These are phyloP conservation scores for Cheilosia vulpina DNA, from an alignment of 2,888 invertebrate species.

Conservation along the genomic window DNA sequence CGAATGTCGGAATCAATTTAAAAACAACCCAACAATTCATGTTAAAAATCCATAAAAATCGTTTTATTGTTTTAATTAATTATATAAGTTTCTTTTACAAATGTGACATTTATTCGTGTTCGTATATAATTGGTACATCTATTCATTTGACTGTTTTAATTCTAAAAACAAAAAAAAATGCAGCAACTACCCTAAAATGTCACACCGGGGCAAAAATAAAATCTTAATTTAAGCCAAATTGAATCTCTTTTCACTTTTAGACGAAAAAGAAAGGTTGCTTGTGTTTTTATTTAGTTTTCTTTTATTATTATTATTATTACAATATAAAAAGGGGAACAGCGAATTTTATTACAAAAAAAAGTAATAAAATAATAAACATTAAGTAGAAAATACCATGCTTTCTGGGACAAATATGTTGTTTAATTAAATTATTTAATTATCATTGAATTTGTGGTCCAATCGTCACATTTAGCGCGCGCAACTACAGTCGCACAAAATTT, in stretches of 20 bases:
- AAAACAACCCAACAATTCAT: slow-evolving; percentile 5
- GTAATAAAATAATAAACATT: slow-evolving; percentile 5
- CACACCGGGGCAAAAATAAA: slow-evolving; percentile 24
- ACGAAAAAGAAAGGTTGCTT: not conserved
- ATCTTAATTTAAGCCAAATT: not conserved
- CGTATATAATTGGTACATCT: slow-evolving; percentile 18
- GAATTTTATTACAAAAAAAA: slow-evolving; percentile 18
- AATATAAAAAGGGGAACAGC: slow-evolving; percentile 32
- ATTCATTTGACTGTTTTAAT: not conserved
- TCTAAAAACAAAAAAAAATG: slow-evolving; percentile 7
- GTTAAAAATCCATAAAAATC: slow-evolving; percentile 50
- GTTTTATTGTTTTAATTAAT: slow-evolving; percentile 42
- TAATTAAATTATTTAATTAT: slow-evolving; percentile 34
- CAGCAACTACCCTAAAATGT: slow-evolving; percentile 34
- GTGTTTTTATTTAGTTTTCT: slow-evolving; percentile 21
- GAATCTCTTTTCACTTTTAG: not conserved
- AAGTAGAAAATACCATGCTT: slow-evolving; percentile 26
- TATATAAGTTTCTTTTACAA: slow-evolving; percentile 31
- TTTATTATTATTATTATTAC: slow-evolving; percentile 34
- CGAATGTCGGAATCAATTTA: not conserved
- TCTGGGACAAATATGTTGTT: slow-evolving; percentile 24
- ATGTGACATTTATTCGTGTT: slow-evolving; percentile 12
- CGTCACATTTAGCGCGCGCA: not conserved
- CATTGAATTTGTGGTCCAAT: slow-evolving; percentile 16
- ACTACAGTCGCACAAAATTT: slow-evolving; percentile 1